These are phyloP conservation scores for Zaprionus kolodkinae DNA, from an alignment of 1,140 invertebrate genomes.

Conservation along the genomic window DNA sequence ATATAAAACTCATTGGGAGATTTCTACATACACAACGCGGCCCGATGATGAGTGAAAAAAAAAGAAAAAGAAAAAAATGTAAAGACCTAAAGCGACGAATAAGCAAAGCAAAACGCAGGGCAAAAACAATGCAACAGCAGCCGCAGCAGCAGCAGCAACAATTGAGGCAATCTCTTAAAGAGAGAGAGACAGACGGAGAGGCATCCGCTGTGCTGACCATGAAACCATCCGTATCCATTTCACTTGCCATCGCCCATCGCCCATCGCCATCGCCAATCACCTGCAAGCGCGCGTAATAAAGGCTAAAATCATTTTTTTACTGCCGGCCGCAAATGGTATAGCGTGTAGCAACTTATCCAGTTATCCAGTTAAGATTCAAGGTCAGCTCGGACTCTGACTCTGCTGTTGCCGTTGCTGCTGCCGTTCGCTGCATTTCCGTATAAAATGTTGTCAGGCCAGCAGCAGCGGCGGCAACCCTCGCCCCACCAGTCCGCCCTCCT, in stretches of 20 bases:
- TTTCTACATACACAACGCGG: constrained; percentile 64
- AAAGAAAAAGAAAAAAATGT: constrained; percentile 27
- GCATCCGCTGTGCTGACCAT: constrained; percentile 55
- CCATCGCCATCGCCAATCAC: constrained; percentile 34
- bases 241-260: constrained; percentile 55
- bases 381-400: constrained; percentile 36
- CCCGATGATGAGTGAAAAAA: constrained; percentile 58
- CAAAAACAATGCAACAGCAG: constrained; percentile 40
- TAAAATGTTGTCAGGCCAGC: constrained; percentile 68
- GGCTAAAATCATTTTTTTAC: constrained; percentile 23
- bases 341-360: constrained; percentile 29
- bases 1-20: constrained; percentile 71
- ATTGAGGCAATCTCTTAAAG: constrained; percentile 35
- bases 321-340: constrained; percentile 15
- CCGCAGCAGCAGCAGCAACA: background rate
- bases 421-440: constrained; percentile 66
- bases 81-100: constrained; percentile 30
- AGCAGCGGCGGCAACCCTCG: constrained; percentile 6
- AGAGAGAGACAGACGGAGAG: background rate
- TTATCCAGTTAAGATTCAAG: constrained; percentile 67
- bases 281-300: constrained; percentile 28
- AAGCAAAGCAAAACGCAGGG: constrained; percentile 31
- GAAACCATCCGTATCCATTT: constrained; percentile 67
- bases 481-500: background rate
- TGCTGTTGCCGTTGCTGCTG: background rate